phyloP scores from a whole-genome alignment of 2,888 invertebrate species.

The Lithophane semibrunnea region DNA sequence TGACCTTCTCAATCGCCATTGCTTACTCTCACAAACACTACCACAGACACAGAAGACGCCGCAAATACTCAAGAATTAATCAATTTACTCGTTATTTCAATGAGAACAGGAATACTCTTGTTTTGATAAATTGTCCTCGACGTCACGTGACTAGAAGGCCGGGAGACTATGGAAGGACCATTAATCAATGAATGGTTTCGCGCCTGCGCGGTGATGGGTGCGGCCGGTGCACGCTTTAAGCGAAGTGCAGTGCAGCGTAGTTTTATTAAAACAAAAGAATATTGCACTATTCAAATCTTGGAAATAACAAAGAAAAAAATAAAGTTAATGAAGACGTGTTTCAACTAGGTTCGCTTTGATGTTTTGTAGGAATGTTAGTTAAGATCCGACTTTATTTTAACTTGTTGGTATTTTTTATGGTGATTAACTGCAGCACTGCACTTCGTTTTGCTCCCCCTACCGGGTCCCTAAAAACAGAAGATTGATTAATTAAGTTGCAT shows the following conservation, averaged over 20 bases:
- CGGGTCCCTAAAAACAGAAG: background rate
- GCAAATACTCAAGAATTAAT: background rate
- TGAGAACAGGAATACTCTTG: slow-evolving; percentile 4
- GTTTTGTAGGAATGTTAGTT: background rate
- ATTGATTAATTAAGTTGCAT: background rate
- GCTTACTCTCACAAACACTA: slow-evolving; percentile 17
- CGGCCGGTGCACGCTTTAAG: slow-evolving; percentile 16
- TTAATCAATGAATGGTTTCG: slow-evolving; percentile 49
- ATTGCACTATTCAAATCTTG: background rate
- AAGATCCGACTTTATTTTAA: background rate
- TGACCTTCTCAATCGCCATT: slow-evolving; percentile 47
- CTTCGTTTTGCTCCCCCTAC: background rate
- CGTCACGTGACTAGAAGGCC: slow-evolving; percentile 34
- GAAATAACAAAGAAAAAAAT: no score
- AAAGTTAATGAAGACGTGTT: no score
- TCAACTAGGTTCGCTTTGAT: background rate
- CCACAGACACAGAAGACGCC: background rate
- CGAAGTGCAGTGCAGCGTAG: slow-evolving; percentile 40
- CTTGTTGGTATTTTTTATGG: slow-evolving; percentile 17
- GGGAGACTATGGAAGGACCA: slow-evolving; percentile 32
- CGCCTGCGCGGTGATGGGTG: slow-evolving; percentile 25
- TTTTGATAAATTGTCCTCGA: slow-evolving; percentile 17
- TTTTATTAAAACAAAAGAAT: background rate
- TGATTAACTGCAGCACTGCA: slow-evolving; percentile 39
- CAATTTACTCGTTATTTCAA: background rate